Conservation (phyloP, 2,797 vertebrate genomes). For the Rhinatrema bivittatum region DNA sequence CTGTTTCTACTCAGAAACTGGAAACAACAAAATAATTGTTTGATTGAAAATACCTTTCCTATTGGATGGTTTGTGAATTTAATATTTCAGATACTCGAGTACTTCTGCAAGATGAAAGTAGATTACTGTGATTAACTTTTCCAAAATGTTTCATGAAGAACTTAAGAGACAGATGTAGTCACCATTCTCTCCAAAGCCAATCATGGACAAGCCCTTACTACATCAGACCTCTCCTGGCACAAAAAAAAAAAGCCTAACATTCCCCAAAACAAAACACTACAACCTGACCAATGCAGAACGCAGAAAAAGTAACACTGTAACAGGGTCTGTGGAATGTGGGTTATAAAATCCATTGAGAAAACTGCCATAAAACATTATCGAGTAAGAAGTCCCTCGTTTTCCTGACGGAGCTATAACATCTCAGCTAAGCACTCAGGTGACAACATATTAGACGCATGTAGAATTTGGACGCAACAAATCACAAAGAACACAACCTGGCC, state of each 20-base stretch:
- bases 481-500: not conserved
- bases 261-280: slow-evolving; percentile 10
- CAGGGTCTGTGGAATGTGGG: slow-evolving; percentile 41
- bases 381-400: slow-evolving; percentile 38
- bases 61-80: slow-evolving; percentile 7
- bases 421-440: too few species aligned
- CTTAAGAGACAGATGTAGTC: too few species aligned
- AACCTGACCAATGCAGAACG: slow-evolving; percentile 21
- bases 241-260: slow-evolving; percentile 18
- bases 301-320: slow-evolving; percentile 12
- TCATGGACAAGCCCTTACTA: slow-evolving; percentile 5
- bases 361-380: slow-evolving; percentile 40
- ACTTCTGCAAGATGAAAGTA: too few species aligned
- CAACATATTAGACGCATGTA: not conserved
- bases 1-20: too few species aligned
- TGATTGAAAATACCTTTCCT: slow-evolving; percentile 1
- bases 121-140: too few species aligned
- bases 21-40: too few species aligned
- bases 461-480: not conserved
- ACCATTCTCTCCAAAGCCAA: too few species aligned
- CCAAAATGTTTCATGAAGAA: too few species aligned
- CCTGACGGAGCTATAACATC: too few species aligned
- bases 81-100: too few species aligned
- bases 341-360: slow-evolving; percentile 38
- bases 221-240: slow-evolving; percentile 19